These are phyloP conservation scores for Pseudorasbora parva DNA, from an alignment of 2,113 vertebrate species.

Conservation along the genomic window DNA sequence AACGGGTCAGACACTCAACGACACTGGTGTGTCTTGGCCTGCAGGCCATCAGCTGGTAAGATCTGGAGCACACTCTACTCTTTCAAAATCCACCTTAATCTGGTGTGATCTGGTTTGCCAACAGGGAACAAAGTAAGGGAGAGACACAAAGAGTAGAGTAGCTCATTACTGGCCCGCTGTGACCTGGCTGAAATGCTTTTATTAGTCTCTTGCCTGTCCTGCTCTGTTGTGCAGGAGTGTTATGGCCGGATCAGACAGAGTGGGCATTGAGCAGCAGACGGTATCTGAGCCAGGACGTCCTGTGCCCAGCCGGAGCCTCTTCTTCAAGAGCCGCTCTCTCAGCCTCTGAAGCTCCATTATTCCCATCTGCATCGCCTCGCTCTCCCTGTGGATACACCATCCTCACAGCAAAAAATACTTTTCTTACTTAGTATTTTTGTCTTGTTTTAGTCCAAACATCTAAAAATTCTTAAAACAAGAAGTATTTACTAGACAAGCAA, in stretches of 20 bases:
- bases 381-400: too few species aligned
- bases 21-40: not conserved
- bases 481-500: too few species aligned
- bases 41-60: not conserved
- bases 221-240: not conserved
- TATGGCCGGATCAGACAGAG: not conserved
- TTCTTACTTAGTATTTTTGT: too few species aligned
- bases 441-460: too few species aligned
- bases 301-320: not conserved
- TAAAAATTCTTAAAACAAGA: too few species aligned
- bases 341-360: not conserved
- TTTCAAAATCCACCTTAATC: not conserved
- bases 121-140: not conserved
- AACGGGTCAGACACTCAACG: too few species aligned
- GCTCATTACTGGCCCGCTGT: not conserved
- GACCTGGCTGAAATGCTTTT: constrained; percentile 49
- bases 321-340: constrained; percentile 23
- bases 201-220: constrained; percentile 40
- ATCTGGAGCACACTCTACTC: not conserved
- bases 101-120: not conserved
- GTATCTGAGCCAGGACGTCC: constrained; percentile 11
- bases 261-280: constrained; percentile 1
- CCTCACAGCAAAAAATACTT: too few species aligned
- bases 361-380: not conserved
- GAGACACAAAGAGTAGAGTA: not conserved